Base-by-base conservation (phyloP, 2,888 invertebrate genomes). In the Apamea monoglypha region DNA sequence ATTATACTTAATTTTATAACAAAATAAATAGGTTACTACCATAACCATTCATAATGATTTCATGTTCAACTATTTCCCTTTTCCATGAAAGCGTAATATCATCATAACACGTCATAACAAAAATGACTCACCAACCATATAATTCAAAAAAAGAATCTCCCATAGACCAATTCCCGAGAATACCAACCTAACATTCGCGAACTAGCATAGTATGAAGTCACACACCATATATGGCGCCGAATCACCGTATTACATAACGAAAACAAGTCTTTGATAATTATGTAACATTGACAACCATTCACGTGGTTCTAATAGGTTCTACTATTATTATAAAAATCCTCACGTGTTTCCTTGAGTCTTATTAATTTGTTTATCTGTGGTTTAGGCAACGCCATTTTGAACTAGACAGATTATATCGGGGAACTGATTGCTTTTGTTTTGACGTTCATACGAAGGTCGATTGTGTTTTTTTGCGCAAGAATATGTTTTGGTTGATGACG, bases 201-300 rank as follows among this genome's bases (percentile, higher is more conserved):
- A 87, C 40, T 53, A 29, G 50, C 59, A 50, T 32, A 47, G 0
- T 10, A 72, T 86, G 88, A 86, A 86, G 88, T 86, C 77, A 88
- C 40, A 40, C 61, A 32, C 75, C 64, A 75, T 85, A 84, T 36
- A 82, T 87, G 83, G 85, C 82, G 76, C 21, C 86, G 25, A 74
- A 82, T 78, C 79, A 74, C n/a, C 76, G 18, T 53, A 73, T 81
- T 82, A 89, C 85, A 83, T 85, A 87, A 90, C 75, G 67, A 71
- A 76, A 87, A 88, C 89, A 76, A 77, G 89, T 85, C 63, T 76
- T 64, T 53, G 68, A 64, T 47, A 70, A 70, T 88, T 79, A 88
- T 56, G 78, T 84, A 88, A 89, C 70, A 88, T 83, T 76, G 64
- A 64, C 36, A 68, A 50, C 47, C 56, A 75, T 82, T 72, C 78